Evolutionary conservation across 2,797 vertebrate genomes (phyloP), one percentile per base, ranked within the genome.

Genomic region (Pipistrellus pipistrellus): DNA sequence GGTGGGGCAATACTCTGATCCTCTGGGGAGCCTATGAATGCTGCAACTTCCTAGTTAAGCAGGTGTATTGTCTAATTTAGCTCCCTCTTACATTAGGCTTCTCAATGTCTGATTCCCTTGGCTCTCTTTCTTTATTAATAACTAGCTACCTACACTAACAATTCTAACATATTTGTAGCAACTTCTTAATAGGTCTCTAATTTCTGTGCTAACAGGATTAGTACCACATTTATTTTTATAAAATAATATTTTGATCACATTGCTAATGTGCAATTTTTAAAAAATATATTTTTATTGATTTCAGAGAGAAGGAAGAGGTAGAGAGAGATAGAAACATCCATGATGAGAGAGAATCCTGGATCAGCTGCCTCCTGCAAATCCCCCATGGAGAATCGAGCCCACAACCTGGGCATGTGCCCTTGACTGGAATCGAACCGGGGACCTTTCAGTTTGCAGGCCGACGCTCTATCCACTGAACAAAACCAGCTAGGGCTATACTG

Each of bases 171-270:
- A 87, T 35, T 91, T 83, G 88, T 32, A 75, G 20, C 35, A 11
- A 25, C n/a, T 81, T 94, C 48, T 76, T 92, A 72, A 14, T 77
- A 68, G 23, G 17, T 82, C 48, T 89, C 6, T 90, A 48, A 77
- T 95, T 95, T 75, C 20, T n/a, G 38, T 78, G 77, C 13, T 68
- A 46, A 82, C 78, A 30, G 64, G 73, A 83, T 68, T 90, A 25
- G 41, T 91, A 21, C 1, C 41, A 86, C 35, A 57, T 72, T 88
- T 18, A 72, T 69, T n/a, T 69, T 78, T 86, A 13, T 83, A 41
- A 84, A 95, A 85, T 87, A 89, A 2, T 90, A 14, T 30, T 91
- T 91, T 83, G 71, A 57, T 91, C 18, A 57, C 92, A 76, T 46
- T n/a, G 23, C 8, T 92, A 73, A 44, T 93, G 9, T 53, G 51